These are phyloP conservation scores for Drosophila pseudoobscura DNA, from an alignment of 1,140 invertebrate genomes.

Conservation along the genomic window DNA sequence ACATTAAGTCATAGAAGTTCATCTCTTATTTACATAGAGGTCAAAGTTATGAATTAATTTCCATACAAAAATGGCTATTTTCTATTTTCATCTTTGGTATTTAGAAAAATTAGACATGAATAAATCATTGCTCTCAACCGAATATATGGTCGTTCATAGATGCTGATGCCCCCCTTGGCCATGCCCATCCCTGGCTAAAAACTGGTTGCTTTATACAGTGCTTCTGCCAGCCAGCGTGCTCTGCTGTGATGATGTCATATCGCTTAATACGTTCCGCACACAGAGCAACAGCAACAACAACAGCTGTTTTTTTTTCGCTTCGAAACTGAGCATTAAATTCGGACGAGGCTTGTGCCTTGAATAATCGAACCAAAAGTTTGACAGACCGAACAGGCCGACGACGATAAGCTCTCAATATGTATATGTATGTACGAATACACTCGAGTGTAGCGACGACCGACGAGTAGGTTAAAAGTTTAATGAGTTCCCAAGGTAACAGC, in stretches of 20 bases:
- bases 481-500: slow-evolving; percentile 65
- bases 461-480: slow-evolving; percentile 72
- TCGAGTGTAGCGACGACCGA: slow-evolving; percentile 31
- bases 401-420: slow-evolving; percentile 32
- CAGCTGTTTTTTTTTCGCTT: slow-evolving; percentile 44
- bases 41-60: no score
- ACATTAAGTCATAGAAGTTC: no score
- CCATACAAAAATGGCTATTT: no score
- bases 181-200: slow-evolving; percentile 46
- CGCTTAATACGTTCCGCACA: slow-evolving; percentile 46
- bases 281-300: slow-evolving; percentile 38
- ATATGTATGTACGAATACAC: slow-evolving; percentile 35
- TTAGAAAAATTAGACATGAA: no score
- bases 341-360: slow-evolving; percentile 34
- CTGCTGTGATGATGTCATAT: slow-evolving; percentile 62
- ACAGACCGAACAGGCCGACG: slow-evolving; percentile 24
- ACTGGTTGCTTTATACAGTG: slow-evolving; percentile 58
- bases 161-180: no score
- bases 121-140: no score
- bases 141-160: no score
- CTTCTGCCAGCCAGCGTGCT: slow-evolving; percentile 18
- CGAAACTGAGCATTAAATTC: slow-evolving; percentile 35
- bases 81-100: no score
- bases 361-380: slow-evolving; percentile 52
- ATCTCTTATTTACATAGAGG: no score